Percentiles rank a stretch among this genome's conserved stretches.
Conservation (phyloP, 1,140 invertebrate genomes). For the Bombus polaris region DNA sequence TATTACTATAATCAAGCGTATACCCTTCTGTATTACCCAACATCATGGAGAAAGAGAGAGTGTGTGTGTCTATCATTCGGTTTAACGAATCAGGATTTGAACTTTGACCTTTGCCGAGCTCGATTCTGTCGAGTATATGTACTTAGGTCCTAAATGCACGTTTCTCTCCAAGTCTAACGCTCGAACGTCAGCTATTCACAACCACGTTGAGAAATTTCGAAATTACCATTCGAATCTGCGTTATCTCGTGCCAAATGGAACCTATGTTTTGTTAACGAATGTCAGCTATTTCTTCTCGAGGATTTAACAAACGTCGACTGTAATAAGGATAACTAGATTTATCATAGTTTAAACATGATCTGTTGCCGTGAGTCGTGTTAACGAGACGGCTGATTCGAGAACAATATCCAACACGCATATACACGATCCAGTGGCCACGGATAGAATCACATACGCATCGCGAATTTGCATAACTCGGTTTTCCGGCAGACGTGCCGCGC, state of each 20-base stretch:
- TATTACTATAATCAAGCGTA: not conserved
- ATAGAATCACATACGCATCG: conserved; percentile 49
- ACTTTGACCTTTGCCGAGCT: not conserved
- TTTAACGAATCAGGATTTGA: conserved; percentile 2
- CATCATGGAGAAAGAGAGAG: too few relatives aligned
- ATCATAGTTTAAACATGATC: conserved; percentile 10
- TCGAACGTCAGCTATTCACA: not conserved
- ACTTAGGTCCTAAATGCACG: not conserved
- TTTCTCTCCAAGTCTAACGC: not conserved
- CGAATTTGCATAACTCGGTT: conserved; percentile 66
- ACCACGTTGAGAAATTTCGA: not conserved
- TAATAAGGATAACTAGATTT: not conserved
- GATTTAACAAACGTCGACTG: not conserved
- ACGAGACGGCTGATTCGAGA: conserved; percentile 48
- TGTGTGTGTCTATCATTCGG: not conserved
- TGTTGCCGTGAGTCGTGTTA: conserved; percentile 8
- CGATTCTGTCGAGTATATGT: not conserved
- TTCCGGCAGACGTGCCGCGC: conserved; percentile 56
- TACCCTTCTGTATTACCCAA: not conserved
- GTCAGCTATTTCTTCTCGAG: not conserved
- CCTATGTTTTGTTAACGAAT: not conserved
- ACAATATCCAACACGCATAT: conserved; percentile 54
- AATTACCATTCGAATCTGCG: not conserved
- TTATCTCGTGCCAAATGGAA: too few relatives aligned
- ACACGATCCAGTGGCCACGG: conserved; percentile 24